Conservation (phyloP, 2,797 vertebrate genomes). For the Catharus ustulatus region DNA sequence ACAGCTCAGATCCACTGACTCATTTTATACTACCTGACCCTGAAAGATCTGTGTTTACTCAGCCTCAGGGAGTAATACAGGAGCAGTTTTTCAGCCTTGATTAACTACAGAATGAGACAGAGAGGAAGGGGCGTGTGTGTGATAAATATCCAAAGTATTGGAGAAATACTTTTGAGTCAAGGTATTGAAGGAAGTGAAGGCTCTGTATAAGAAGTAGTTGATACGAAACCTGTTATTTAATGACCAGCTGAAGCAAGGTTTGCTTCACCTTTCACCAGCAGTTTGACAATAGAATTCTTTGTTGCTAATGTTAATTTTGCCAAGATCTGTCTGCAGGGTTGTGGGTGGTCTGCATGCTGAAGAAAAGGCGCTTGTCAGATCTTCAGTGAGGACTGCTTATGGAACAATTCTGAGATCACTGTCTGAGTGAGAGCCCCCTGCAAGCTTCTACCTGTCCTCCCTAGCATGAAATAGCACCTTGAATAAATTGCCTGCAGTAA, state of each 20-base stretch:
- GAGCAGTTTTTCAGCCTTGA: not conserved
- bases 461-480: slow-evolving; percentile 3
- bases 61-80: not conserved
- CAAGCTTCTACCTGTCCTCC: slow-evolving; percentile 55
- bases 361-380: not conserved
- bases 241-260: not conserved
- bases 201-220: not conserved
- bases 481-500: slow-evolving; percentile 31
- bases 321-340: not conserved
- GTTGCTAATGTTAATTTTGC: not conserved
- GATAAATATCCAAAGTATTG: not conserved
- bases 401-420: slow-evolving; percentile 40
- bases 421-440: slow-evolving; percentile 27
- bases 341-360: slow-evolving; percentile 19
- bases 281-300: not conserved
- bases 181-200: not conserved
- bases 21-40: not conserved
- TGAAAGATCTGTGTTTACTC: not conserved
- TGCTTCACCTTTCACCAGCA: not conserved
- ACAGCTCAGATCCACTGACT: not conserved
- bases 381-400: not conserved
- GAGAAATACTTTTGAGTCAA: not conserved
- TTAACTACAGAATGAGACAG: not conserved
- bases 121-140: too few relatives aligned
- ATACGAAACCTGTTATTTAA: not conserved